Evolutionary conservation across 1,140 invertebrate genomes (phyloP), one percentile per base, ranked within the genome.

Genomic region (Aphaenogaster rudis): DNA sequence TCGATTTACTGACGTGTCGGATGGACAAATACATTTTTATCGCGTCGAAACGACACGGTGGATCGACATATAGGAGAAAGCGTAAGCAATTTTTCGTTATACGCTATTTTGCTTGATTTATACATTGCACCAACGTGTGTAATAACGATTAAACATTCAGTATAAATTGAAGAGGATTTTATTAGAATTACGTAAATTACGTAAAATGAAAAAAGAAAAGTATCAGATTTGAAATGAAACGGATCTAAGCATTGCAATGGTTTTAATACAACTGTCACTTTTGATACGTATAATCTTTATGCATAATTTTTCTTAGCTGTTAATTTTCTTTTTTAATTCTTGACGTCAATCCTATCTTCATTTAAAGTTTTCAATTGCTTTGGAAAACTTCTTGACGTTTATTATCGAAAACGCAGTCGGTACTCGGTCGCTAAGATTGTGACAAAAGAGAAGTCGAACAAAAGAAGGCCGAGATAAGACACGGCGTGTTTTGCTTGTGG

Each of bases 401-500:
- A 45, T 74, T 54, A 42, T 42, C 7, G 28, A 63, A 45, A 82
- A 59, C 36, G 4, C 21, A 28, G 4, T 45, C 28, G 28, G 28
- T 28, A 28, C 28, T 28, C 28, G 11, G 33, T 13, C n/a, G 48
- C n/a, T 36, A 48, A 21, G 52, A 63, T 42, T 8, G 8, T 76
- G 57, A 50, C n/a, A 33, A 42, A 42, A 54, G 6, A 45, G 21
- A 6, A 61, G 45, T 57, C 59, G 64, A 52, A 69, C 7, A 80
- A 61, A 71, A 42, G 57, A 59, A 64, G 28, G 9, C 17, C 48
- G 15, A 78, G 89, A 90, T 89, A 90, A 89, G 85, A 69, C 88
- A 89, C 78, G 88, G 15, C 36, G 11, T 28, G 48, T 33, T 54
- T 54, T 57, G 63, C 36, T 50, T 13, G 9, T 50, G 11, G 59